Evolutionary conservation across 2,888 invertebrate species (phyloP).

Genomic region (Prosopocoilus inquinatus): DNA sequence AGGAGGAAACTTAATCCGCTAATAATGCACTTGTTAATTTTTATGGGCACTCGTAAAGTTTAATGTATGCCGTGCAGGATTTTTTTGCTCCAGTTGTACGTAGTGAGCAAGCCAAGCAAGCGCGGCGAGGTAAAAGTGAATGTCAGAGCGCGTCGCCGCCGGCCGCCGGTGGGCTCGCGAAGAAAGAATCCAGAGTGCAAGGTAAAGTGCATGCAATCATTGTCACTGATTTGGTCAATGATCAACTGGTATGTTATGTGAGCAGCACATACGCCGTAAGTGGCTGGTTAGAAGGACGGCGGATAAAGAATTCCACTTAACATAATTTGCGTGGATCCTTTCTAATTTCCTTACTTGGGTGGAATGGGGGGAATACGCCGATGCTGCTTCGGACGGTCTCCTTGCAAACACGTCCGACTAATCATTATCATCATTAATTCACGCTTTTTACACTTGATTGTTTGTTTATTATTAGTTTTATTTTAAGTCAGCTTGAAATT

Average conservation of each 20-base stretch:
- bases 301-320: constrained; percentile 22
- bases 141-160: constrained; percentile 8
- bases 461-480: too few relatives aligned
- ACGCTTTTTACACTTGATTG: too few relatives aligned
- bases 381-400: too few relatives aligned
- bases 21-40: neutral
- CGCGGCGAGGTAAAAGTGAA: constrained; percentile 19
- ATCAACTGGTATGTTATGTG: constrained; percentile 16
- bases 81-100: constrained; percentile 20
- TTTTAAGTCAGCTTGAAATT: too few relatives aligned
- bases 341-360: constrained; percentile 21
- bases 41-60: neutral
- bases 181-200: constrained; percentile 18
- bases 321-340: constrained; percentile 21
- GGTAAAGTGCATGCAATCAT: constrained; percentile 19
- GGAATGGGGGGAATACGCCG: neutral
- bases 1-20: too few relatives aligned
- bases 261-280: constrained; percentile 1
- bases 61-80: constrained; percentile 12
- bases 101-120: too few relatives aligned
- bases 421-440: too few relatives aligned
- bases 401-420: too few relatives aligned
- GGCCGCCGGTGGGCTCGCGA: constrained; percentile 10
- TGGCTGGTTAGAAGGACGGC: constrained; percentile 25
- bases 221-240: constrained; percentile 20